Base-by-base conservation (phyloP, 2,888 invertebrate species). In the Priocnemis perturbator region DNA sequence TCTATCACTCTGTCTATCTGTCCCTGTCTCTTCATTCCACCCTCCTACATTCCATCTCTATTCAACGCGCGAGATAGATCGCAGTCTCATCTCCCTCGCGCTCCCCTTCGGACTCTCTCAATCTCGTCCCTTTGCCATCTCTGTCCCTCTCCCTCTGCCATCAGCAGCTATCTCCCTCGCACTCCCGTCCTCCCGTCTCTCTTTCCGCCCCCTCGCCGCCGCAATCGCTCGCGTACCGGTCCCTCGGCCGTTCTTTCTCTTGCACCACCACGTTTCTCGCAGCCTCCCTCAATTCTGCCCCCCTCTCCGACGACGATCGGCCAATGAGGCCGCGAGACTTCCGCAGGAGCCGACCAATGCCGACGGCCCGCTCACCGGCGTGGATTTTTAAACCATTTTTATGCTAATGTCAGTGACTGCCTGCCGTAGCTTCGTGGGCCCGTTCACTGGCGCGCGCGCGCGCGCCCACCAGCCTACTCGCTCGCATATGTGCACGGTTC, bases 341-440 rank as follows among this genome's bases (percentile, higher is more conserved):
- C 77, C 69, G 21, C 48, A 53, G 21, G 67, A 69, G 52, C 77
- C 71, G 20, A 26, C 79, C 81, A 81, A 81, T 73, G 64, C 21
- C 17, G 5, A 15, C 7, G 59, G 17, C 47, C 21, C 57, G 53
- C 56, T 66, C 50, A 23, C 63, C 69, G 63, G 44, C 63, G 75
- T 63, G 68, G 63, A 78, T 84, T 83, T 84, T 84, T 78, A 75
- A 82, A 78, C 77, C 77, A 83, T 83, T 85, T 84, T 86, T 81
- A 85, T 82, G 83, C 73, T 82, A 85, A 84, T 83, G 71, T 73
- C 50, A 55, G 69, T 64, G 67, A 58, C 64, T 15, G 44, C n/a
- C 21, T 23, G 37, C 20, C 47, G 19, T 19, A 1, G 50, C 50
- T 5, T 50, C 50, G 50, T 50, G 21, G 21, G 60, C 59, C 26